Conservation (phyloP, 2,113 vertebrate species). For the Speoplatyrhinus poulsoni region DNA sequence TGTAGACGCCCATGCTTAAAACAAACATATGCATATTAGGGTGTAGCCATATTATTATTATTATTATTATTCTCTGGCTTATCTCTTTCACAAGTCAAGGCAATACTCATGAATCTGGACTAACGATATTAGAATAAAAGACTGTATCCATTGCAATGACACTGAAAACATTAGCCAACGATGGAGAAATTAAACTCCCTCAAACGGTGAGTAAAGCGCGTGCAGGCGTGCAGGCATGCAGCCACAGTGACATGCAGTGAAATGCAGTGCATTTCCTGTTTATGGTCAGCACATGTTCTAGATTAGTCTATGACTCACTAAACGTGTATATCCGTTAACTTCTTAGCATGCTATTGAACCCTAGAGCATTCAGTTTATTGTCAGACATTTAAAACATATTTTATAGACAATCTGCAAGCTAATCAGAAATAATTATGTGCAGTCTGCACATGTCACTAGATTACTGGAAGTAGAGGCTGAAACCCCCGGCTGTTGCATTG, state of each 20-base stretch:
- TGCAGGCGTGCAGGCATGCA: slow-evolving; percentile 43
- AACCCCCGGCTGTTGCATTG: slow-evolving; percentile 67
- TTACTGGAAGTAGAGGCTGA: slow-evolving; percentile 71
- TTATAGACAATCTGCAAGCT: slow-evolving; percentile 12
- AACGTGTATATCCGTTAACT: not conserved
- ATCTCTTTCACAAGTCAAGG: too few species aligned
- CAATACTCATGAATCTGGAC: too few species aligned
- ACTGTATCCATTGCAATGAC: slow-evolving; percentile 11
- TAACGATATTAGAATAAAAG: too few species aligned
- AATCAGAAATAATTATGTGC: slow-evolving; percentile 12
- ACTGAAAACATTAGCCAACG: slow-evolving; percentile 8
- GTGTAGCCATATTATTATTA: too few species aligned
- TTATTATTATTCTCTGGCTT: too few species aligned
- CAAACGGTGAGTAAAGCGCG: slow-evolving; percentile 15
- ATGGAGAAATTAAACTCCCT: too few species aligned
- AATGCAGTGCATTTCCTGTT: slow-evolving; percentile 68
- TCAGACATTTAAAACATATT: not conserved
- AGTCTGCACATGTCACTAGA: slow-evolving; percentile 12
- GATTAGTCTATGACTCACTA: slow-evolving; percentile 52
- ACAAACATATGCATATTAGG: too few species aligned
- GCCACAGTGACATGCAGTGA: slow-evolving; percentile 38
- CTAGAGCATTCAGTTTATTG: not conserved
- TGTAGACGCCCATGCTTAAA: too few species aligned
- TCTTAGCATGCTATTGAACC: too few species aligned
- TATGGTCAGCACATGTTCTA: slow-evolving; percentile 61